phyloP scores from a whole-genome alignment of 2,797 vertebrate species.

The Myotis pilosus region DNA sequence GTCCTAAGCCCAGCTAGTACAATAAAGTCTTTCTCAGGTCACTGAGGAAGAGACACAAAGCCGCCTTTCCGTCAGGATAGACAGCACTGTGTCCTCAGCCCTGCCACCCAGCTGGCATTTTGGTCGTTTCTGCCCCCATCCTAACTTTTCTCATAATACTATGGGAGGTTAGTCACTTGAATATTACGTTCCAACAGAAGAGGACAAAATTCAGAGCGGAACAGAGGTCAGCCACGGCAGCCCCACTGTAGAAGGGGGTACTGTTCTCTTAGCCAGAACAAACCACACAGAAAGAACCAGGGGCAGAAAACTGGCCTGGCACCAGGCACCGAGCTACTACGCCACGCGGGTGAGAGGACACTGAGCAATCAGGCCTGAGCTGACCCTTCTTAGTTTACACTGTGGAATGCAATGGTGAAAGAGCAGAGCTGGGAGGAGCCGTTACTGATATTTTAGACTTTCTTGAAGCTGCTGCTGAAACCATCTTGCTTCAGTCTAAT shows the following conservation, averaged over 20 bases:
- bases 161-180: background rate
- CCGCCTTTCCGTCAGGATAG: background rate
- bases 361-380: background rate
- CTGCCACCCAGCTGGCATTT: too few relatives aligned
- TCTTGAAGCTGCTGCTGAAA: background rate
- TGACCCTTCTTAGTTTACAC: background rate
- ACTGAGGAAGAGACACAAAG: background rate
- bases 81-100: rapidly evolving
- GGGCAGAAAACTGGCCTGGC: background rate
- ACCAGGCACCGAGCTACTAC: background rate
- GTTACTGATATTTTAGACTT: background rate
- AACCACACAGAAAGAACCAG: background rate
- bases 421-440: background rate
- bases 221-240: background rate
- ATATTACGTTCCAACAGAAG: background rate
- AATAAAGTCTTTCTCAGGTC: background rate
- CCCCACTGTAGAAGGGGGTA: rapidly evolving
- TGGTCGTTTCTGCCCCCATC: too few relatives aligned
- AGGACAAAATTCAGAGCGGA: background rate
- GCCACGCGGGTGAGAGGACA: rapidly evolving
- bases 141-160: background rate
- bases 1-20: background rate
- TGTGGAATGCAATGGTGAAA: rapidly evolving
- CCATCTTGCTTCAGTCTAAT: background rate
- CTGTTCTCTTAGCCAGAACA: background rate